phyloP scores from a whole-genome alignment of 2,888 invertebrate species.

The Papilio elwesi region DNA sequence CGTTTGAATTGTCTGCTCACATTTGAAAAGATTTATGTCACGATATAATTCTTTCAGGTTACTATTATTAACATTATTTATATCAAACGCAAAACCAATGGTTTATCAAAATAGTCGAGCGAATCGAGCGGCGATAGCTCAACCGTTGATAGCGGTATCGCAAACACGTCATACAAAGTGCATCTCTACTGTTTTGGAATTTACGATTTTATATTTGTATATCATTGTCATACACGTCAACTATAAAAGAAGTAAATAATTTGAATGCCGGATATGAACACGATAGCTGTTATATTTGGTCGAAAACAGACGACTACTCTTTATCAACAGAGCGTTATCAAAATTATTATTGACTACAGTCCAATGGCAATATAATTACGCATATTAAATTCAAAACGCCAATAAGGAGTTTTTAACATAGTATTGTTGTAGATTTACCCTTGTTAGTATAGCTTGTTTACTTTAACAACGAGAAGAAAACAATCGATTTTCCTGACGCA shows the following conservation, averaged over 20 bases:
- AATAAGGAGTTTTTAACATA: background rate
- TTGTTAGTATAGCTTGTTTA: background rate
- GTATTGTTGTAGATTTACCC: background rate
- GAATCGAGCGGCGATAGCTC: conserved; percentile 18
- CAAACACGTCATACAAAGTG: conserved; percentile 29
- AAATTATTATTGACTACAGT: background rate
- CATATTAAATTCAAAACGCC: background rate
- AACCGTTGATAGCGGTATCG: conserved; percentile 29
- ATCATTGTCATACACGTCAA: background rate
- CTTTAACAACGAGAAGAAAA: background rate
- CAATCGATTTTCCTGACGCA: no score
- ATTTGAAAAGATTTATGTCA: background rate
- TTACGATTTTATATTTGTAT: conserved; percentile 10
- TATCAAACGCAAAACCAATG: conserved; percentile 14
- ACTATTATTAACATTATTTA: background rate
- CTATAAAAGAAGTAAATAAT: background rate
- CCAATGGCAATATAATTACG: background rate
- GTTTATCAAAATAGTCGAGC: conserved; percentile 27
- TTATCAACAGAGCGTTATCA: background rate
- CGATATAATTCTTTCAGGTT: background rate
- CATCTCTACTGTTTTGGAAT: conserved; percentile 7
- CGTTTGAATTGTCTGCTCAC: background rate
- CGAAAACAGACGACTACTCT: background rate
- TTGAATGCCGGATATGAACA: conserved; percentile 12
- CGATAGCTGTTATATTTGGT: background rate